These are phyloP conservation scores for Rachycentron canadum DNA, from an alignment of 2,797 vertebrate species.

Conservation along the genomic window DNA sequence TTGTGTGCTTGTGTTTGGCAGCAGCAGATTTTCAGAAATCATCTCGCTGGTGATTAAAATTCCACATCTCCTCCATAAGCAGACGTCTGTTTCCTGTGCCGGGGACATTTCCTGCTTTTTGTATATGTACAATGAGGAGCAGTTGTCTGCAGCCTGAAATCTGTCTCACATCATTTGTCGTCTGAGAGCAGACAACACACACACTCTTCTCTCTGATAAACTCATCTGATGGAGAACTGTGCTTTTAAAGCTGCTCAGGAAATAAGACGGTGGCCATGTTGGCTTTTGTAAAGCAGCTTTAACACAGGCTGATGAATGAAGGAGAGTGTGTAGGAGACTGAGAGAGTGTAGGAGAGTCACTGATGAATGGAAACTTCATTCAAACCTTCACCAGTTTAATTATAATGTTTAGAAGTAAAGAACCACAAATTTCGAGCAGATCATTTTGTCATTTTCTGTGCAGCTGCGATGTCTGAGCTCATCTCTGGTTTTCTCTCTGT, in stretches of 20 bases:
- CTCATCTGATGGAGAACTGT: constrained; percentile 12
- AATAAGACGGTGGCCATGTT: constrained; percentile 10
- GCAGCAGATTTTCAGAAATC: constrained; percentile 57
- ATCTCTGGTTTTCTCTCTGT: constrained; percentile 11
- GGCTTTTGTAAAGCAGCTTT: background rate
- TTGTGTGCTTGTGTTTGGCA: constrained; percentile 19
- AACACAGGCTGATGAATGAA: constrained; percentile 8
- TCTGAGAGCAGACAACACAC: constrained; percentile 24
- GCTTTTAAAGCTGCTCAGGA: constrained; percentile 31
- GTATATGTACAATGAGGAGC: constrained; percentile 53
- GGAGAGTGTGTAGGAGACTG: background rate
- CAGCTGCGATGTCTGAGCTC: constrained; percentile 2
- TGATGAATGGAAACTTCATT: constrained; percentile 18
- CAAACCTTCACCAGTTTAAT: constrained; percentile 13
- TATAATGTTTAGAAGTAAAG: background rate
- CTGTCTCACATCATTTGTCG: constrained; percentile 50
- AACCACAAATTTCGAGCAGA: background rate
- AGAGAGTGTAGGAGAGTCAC: background rate
- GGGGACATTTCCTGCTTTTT: constrained; percentile 56
- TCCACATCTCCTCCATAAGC: constrained; percentile 55
- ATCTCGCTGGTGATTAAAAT: constrained; percentile 70
- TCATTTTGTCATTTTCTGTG: background rate
- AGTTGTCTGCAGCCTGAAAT: constrained; percentile 45
- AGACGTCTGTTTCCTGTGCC: constrained; percentile 53
- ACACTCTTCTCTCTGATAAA: constrained; percentile 25